Evolutionary conservation across 2,113 vertebrate genomes (phyloP).

Genomic region (Melanotaenia duboulayi): DNA sequence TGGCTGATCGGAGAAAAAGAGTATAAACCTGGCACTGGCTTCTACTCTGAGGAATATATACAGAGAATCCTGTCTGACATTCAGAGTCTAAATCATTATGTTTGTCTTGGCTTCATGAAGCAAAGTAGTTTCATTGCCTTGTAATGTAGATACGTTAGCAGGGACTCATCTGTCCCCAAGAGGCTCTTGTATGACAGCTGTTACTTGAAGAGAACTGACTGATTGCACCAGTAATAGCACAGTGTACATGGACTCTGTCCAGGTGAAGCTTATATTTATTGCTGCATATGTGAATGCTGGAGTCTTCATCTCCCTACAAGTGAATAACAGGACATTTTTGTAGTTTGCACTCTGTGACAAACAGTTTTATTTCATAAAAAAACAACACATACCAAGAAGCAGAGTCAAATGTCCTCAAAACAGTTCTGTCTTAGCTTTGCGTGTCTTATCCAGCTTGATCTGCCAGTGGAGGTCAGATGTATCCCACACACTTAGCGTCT

Average conservation of each 20-base stretch:
- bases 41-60: slow-evolving; percentile 51
- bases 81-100: slow-evolving; percentile 35
- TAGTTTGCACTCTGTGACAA: not conserved
- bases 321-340: not conserved
- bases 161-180: slow-evolving; percentile 46
- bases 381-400: slow-evolving; percentile 17
- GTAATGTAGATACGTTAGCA: slow-evolving; percentile 14
- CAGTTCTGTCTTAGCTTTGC: slow-evolving; percentile 15
- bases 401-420: slow-evolving; percentile 36
- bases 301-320: not conserved
- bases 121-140: slow-evolving; percentile 25
- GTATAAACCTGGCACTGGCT: slow-evolving; percentile 48
- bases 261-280: slow-evolving; percentile 41
- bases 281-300: not conserved
- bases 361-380: slow-evolving; percentile 11
- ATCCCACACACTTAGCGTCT: slow-evolving; percentile 59
- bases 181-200: slow-evolving; percentile 47
- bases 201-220: slow-evolving; percentile 43
- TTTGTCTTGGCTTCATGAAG: slow-evolving; percentile 56
- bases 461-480: slow-evolving; percentile 54
- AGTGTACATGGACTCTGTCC: slow-evolving; percentile 43
- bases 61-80: slow-evolving; percentile 35
- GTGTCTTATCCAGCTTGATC: slow-evolving; percentile 47
- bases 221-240: slow-evolving; percentile 46
- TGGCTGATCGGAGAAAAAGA: slow-evolving; percentile 14